These are phyloP conservation scores for Dasyprocta punctata DNA, from an alignment of 2,113 vertebrate genomes.

Conservation along the genomic window DNA sequence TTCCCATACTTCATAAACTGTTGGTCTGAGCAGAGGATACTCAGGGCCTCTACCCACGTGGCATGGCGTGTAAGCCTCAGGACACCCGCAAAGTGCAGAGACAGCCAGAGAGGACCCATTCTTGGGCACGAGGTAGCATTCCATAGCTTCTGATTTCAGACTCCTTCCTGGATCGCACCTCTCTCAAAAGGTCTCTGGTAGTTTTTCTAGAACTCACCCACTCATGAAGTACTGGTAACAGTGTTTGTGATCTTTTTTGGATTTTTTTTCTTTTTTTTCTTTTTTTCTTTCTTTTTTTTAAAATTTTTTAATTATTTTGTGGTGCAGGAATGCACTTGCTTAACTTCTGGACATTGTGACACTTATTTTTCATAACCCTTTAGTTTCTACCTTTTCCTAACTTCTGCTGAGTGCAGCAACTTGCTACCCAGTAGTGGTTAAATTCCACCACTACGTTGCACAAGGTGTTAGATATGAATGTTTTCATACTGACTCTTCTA, in stretches of 20 bases:
- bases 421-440: neutral
- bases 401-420: neutral
- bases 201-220: neutral
- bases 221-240: neutral
- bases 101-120: neutral
- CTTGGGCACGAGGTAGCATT: neutral
- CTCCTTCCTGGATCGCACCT: neutral
- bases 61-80: neutral
- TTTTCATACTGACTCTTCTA: neutral
- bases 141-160: neutral
- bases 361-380: neutral
- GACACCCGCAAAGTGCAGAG: neutral
- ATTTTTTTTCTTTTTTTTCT: constrained; percentile 9
- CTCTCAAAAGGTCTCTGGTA: neutral
- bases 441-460: neutral
- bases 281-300: too few relatives aligned
- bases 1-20: neutral
- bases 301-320: too few relatives aligned
- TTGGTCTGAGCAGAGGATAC: neutral
- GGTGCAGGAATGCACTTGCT: neutral
- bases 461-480: neutral
- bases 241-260: neutral
- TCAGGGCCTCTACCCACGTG: neutral
- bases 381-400: neutral
- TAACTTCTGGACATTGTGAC: neutral